Evolutionary conservation across 2,888 invertebrate genomes (phyloP), one percentile per base, ranked within the genome.

Genomic region (Clepsis dumicolana): DNA sequence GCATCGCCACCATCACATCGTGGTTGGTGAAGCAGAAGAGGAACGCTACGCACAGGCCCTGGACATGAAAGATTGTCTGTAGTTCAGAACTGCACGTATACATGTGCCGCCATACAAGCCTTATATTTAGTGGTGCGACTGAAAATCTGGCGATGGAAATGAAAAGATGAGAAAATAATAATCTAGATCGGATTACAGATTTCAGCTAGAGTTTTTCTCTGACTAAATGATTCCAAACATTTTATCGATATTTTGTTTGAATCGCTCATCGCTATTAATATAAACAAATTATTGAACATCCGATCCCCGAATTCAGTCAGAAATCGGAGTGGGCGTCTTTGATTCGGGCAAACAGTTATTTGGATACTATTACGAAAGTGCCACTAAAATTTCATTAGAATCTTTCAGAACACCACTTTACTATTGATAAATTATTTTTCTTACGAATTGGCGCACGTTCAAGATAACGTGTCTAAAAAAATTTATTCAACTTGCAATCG

Each of bases 11-110:
- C 64, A 94, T 89, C 12, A 97, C 96, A 83, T 97, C 96, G 72
- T 96, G 95, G 85, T 97, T 96, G 74, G 96, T 96, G 89, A 96
- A 97, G 80, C 96, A 96, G 80, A 96, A 96, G 5, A 97, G 89
- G 59, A 96, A 93, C 0, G 96, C 94, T 4, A 96, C 96, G 77
- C 96, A 96, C 32, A 96, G 87, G 29, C 97, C 97, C 96, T 96
- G 77, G 14, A 25, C 7, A 18, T 4, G 12, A 16, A 16, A 48
- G 1, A 0, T 18, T 21, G 1, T 18, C 21, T 21, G 12, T 48
- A 18, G 12, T 10, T 21, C 21, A 21, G 2, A 7, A 1, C 4
- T 12, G 21, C 21, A 12, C 16, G 8, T 8, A 21, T 10, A 21
- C 18, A 8, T 16, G n/a, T 41, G 16, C 4, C 41, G 3, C 7